Evolutionary conservation across 2,888 invertebrate genomes (phyloP), one percentile per base, ranked within the genome.

Genomic region (Aromia moschata): DNA sequence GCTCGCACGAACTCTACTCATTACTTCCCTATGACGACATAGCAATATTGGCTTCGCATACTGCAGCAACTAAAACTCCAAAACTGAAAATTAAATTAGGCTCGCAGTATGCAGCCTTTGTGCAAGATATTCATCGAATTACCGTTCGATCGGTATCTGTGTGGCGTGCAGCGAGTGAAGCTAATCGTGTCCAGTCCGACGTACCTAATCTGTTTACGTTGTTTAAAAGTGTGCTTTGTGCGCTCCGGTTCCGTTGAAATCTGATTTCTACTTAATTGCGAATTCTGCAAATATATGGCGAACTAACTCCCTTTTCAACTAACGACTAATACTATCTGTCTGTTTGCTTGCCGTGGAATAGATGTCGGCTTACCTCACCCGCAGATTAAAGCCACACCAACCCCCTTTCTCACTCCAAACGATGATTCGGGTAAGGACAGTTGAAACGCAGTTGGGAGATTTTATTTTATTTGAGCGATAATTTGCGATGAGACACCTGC

Each of bases 351-450:
- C 61, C 30, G 70, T 70, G 70, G 78, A 73, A 77, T 80, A 81
- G 81, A 82, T 74, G 79, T 84, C 79, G 84, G 84, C 81, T 82
- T 85, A 79, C 85, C 85, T 79, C 84, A 83, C 82, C 38, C 49
- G 9, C 86, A 84, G 83, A 84, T 80, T 81, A 85, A 79, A 83
- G 84, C 79, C 81, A 85, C 87, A 76, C 84, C 88, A 76, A 87
- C 89, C 76, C 87, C 89, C 64, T 88, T 89, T 81, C 85, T 84
- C 81, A 85, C 68, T 49, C 71, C 71, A 57, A 87, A 89, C 76
- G 87, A 87, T 79, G 87, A 88, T 83, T 85, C 87, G 81, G 89
- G 89, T 90, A 89, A 85, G 85, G 53, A 58, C 47, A 16, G 25
- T 25, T 36, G 7, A 55, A 55, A 20, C 33, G 37, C 36, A n/a